These are phyloP conservation scores for Pomacea maculata DNA, from an alignment of 1,140 invertebrate species.

Conservation along the genomic window DNA sequence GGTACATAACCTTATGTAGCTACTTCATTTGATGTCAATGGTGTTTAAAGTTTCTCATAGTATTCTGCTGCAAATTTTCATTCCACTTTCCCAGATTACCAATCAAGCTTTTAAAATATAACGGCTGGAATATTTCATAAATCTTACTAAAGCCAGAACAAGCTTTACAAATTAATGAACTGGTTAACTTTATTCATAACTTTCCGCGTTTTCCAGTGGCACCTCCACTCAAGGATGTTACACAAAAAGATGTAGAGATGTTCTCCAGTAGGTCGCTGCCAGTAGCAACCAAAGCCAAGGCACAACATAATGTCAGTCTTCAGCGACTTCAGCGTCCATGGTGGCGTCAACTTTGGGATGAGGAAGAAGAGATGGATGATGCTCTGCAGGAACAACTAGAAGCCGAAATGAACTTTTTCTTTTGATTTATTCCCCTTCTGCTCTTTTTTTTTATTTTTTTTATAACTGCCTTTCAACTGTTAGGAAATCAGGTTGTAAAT, in stretches of 20 bases:
- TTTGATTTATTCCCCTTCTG: conserved; percentile 16
- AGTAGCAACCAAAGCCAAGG: conserved; percentile 57
- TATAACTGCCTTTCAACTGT: too few relatives aligned
- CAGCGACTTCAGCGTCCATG: conserved; percentile 54
- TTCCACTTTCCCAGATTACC: neutral
- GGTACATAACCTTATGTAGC: too few relatives aligned
- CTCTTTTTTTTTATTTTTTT: too few relatives aligned
- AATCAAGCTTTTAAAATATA: neutral
- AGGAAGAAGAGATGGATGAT: conserved; percentile 49
- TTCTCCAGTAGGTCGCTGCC: conserved; percentile 58
- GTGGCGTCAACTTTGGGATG: conserved; percentile 60
- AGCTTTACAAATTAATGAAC: neutral
- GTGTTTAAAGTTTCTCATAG: neutral
- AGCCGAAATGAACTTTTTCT: conserved; percentile 33
- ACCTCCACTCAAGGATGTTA: conserved; percentile 51
- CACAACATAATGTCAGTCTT: conserved; percentile 51
- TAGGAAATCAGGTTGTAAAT: too few relatives aligned
- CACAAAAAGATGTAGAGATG: conserved; percentile 58
- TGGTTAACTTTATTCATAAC: neutral
- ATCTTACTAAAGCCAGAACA: neutral
- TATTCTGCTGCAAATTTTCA: neutral
- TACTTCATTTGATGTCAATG: neutral
- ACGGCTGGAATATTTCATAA: neutral
- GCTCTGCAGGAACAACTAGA: conserved; percentile 40
- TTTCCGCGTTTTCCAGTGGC: conserved; percentile 50